A percentile compares a stretch with the other conserved stretches of the same genome.
These are phyloP conservation scores for Benthosema pterotum DNA, from an alignment of 2,797 vertebrate genomes.

Conservation along the genomic window DNA sequence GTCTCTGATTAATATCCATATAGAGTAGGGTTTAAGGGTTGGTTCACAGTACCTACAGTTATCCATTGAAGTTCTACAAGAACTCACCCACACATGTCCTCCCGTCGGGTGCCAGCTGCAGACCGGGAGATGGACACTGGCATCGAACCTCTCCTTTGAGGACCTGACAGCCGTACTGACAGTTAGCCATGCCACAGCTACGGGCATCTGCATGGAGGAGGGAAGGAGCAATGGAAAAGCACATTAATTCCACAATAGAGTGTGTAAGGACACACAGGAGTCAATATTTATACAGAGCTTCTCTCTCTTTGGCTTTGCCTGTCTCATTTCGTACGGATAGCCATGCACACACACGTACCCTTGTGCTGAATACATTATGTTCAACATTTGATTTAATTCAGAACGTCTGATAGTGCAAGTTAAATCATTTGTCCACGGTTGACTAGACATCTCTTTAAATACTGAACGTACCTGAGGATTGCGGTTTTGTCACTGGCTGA, in stretches of 20 bases:
- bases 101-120: constrained; percentile 92
- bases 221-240: constrained; percentile 35
- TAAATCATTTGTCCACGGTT: no score
- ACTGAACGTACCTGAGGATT: no score
- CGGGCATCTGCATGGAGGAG: constrained; percentile 78
- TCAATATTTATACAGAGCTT: background rate
- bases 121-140: constrained; percentile 93
- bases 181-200: constrained; percentile 95
- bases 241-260: constrained; percentile 34
- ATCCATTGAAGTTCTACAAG: background rate
- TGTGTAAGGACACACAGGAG: background rate
- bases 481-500: no score
- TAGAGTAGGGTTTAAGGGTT: no score
- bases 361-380: no score
- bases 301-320: background rate
- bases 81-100: constrained; percentile 94
- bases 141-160: constrained; percentile 93
- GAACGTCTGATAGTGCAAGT: no score
- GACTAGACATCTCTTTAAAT: no score
- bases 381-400: no score
- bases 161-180: constrained; percentile 96
- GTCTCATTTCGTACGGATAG: background rate
- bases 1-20: no score
- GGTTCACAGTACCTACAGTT: no score
- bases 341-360: no score